Base-by-base conservation (phyloP, 2,113 vertebrate genomes). In the Leucosticte australis region DNA sequence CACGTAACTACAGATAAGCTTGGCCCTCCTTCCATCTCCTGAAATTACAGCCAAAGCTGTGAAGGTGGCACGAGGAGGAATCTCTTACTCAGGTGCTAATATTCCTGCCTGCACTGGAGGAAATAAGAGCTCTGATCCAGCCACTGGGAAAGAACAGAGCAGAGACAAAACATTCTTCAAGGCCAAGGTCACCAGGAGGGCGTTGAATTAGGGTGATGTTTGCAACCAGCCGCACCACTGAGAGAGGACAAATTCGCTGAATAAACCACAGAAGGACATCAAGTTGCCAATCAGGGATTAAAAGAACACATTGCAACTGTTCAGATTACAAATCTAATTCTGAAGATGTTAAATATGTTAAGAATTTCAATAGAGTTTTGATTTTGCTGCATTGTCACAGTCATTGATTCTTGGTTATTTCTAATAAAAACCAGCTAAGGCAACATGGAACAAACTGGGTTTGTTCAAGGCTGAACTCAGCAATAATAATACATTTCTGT, bases 381-480 rank as follows among this genome's bases (percentile, higher is more conserved):
- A 42, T 84, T 86, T 90, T 86, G 22, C 39, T 49, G 30, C 44
- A 16, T 67, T 87, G 59, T 80, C 59, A 80, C 46, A 70, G 53
- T 23, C 59, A 63, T 5, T 80, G 63, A 50, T 18, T 82, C 26
- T 71, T n/a, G 35, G 69, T 55, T 89, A 83, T 88, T 90, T 83
- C 77, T 86, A 76, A 77, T n/a, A 74, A 95, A 92, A 83, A 69
- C 44, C 11, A 15, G 17, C 46, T n/a, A 69, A 86, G 30, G 63
- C 75, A 80, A 77, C 76, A 53, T 0, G 75, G 77, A 90, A 71
- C 65, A 62, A 93, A 71, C 15, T 39, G 15, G 21, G 57, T 65
- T 64, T 78, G 69, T 78, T 93, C 79, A 92, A 89, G 83, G 93
- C 83, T 93, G 76, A 95, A 80, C 35, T 42, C 27, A 93, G 59